Conservation (phyloP, 2,113 vertebrate species). For the Psettodes erumei region DNA sequence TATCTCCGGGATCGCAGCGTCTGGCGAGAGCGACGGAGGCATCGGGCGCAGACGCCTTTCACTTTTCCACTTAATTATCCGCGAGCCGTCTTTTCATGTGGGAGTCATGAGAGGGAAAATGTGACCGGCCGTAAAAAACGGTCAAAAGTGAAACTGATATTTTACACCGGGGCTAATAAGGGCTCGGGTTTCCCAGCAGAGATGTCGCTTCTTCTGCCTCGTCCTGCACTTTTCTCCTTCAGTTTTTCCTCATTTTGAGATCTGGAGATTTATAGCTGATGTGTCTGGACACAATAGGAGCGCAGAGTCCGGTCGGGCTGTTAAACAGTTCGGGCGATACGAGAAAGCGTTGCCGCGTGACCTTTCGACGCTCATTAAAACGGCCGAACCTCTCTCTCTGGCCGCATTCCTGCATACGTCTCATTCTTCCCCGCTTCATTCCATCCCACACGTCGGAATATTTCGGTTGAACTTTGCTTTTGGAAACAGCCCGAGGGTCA, state of each 20-base stretch:
- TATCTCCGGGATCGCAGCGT: constrained; percentile 48
- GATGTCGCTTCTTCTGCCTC: constrained; percentile 34
- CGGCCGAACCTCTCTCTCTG: constrained; percentile 27
- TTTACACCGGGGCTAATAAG: constrained; percentile 66
- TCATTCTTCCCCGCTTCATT: constrained; percentile 21
- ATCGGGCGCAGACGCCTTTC: constrained; percentile 58
- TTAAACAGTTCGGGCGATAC: constrained; percentile 7
- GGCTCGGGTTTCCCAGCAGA: constrained; percentile 64
- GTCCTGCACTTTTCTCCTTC: constrained; percentile 44
- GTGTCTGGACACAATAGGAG: constrained; percentile 48
- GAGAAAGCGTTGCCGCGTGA: constrained; percentile 17
- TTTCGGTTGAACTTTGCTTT: constrained; percentile 28
- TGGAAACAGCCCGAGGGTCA: constrained; percentile 56
- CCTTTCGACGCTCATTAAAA: constrained; percentile 39
- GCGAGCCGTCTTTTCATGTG: constrained; percentile 69
- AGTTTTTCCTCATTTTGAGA: constrained; percentile 41
- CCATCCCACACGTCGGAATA: constrained; percentile 22
- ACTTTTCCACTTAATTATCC: constrained; percentile 73
- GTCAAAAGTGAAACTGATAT: constrained; percentile 59
- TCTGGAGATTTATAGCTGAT: constrained; percentile 57
- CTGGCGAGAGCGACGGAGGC: constrained; percentile 60
- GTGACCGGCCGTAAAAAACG: constrained; percentile 60
- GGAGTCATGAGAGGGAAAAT: constrained; percentile 61
- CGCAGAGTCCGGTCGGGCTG: constrained; percentile 6
- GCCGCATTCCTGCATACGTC: constrained; percentile 26